Evolutionary conservation across 2,797 vertebrate genomes (phyloP), one percentile per base, ranked within the genome.

Genomic region (Emys orbicularis): DNA sequence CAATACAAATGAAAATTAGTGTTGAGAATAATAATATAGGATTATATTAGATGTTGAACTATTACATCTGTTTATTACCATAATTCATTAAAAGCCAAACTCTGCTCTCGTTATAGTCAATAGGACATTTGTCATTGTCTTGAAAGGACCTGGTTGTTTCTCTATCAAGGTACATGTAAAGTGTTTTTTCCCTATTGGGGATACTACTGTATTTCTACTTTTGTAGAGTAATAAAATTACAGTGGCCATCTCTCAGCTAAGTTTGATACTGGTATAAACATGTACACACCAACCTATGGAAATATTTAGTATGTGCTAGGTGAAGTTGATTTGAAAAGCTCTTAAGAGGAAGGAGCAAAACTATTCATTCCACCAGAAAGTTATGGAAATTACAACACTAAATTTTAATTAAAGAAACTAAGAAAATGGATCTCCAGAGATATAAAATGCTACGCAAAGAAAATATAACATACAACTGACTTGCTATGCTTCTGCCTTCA

Each of bases 351-450:
- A 88, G 25, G 29, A 50, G 41, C 10, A 1, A 29, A n/a, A 81
- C 49, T 68, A 16, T 89, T 61, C 31, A 56, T 68, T 76, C 76
- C 68, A 90, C 81, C 50, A 82, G 50, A 76, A 87, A 15, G 61
- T 92, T n/a, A 83, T 88, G 82, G 83, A 90, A 96, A 94, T 91
- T 77, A 27, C 13, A 93, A 29, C 49, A 86, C 47, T 92, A 79
- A 82, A 72, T 94, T 95, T 92, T 88, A 95, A 94, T 94, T 95
- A 92, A 86, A 81, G 18, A 86, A 54, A 50, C 37, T 50, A 81
- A 76, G 87, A 83, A 79, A 5, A 74, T 23, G 37, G 8, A 80
- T 90, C 76, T 95, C 86, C n/a, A 56, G 86, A 84, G 77, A 53
- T 27, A 84, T 34, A 86, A 95, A 93, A 92, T 80, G 3, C 41